Conservation (phyloP, 2,888 invertebrate species). For the Tillus elongatus region DNA sequence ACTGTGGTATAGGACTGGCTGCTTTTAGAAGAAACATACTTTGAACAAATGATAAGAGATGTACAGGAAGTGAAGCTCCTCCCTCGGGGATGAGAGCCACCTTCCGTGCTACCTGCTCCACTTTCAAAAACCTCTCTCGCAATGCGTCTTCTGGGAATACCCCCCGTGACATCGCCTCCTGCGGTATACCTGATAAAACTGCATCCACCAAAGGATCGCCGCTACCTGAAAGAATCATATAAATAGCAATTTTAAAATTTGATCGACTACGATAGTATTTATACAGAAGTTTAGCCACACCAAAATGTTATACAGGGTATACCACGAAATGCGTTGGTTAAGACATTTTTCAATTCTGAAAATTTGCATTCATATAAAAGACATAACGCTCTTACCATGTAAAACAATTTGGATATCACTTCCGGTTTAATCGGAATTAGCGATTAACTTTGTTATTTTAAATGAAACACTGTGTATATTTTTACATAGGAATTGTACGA, state of each 20-base stretch:
- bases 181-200: slow-evolving; percentile 69
- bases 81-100: slow-evolving; percentile 81
- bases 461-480: no score
- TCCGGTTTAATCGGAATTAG: no score
- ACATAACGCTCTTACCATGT: no score
- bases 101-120: slow-evolving; percentile 70
- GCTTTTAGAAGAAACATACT: slow-evolving; percentile 69
- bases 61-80: slow-evolving; percentile 76
- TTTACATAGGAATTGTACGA: no score
- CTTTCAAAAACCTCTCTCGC: slow-evolving; percentile 72
- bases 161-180: slow-evolving; percentile 67
- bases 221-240: slow-evolving; percentile 44
- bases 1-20: slow-evolving; percentile 58
- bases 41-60: slow-evolving; percentile 81
- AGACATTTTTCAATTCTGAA: no score
- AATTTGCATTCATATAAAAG: no score
- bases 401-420: no score
- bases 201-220: slow-evolving; percentile 73
- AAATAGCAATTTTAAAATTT: neutral
- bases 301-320: no score
- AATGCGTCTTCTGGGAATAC: slow-evolving; percentile 83
- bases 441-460: no score
- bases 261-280: no score
- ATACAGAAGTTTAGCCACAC: no score
- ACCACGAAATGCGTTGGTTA: no score